A percentile compares a stretch with the other conserved stretches of the same genome.
Evolutionary conservation across 2,888 invertebrate genomes (phyloP).

Genomic region (Cynaeus angustus): DNA sequence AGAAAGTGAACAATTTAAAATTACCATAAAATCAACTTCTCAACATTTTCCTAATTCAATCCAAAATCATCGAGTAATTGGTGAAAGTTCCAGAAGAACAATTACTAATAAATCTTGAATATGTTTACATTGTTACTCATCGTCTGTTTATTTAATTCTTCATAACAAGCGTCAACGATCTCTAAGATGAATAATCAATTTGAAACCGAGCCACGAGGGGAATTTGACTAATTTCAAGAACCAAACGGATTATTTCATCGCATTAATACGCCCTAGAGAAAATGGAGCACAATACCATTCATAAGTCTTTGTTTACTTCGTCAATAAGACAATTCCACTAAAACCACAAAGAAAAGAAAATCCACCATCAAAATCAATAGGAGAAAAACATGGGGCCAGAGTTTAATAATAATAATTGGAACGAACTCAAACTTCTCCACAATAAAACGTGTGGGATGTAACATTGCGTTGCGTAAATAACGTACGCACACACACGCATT

Average conservation of each 20-base stretch:
- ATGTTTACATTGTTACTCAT: slow-evolving; percentile 42
- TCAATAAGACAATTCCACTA: slow-evolving; percentile 25
- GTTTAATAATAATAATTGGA: slow-evolving; percentile 17
- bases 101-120: slow-evolving; percentile 38
- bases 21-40: slow-evolving; percentile 24
- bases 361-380: slow-evolving; percentile 11
- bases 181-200: slow-evolving; percentile 39
- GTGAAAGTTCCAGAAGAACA: slow-evolving; percentile 40
- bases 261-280: slow-evolving; percentile 34
- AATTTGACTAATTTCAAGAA: slow-evolving; percentile 32
- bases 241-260: slow-evolving; percentile 35
- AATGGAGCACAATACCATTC: slow-evolving; percentile 34
- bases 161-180: slow-evolving; percentile 32
- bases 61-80: slow-evolving; percentile 20
- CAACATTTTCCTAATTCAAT: slow-evolving; percentile 17
- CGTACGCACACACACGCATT: slow-evolving; percentile 43
- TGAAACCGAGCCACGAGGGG: slow-evolving; percentile 11
- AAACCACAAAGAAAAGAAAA: slow-evolving; percentile 11
- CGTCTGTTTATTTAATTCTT: slow-evolving; percentile 40
- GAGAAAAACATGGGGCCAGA: slow-evolving; percentile 1
- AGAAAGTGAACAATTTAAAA: slow-evolving; percentile 37
- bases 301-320: slow-evolving; percentile 36
- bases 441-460: slow-evolving; percentile 27
- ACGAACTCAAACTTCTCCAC: slow-evolving; percentile 1
- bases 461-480: slow-evolving; percentile 42